phyloP scores from a whole-genome alignment of 2,888 invertebrate species.

The Nephrocerus scutellatus region DNA sequence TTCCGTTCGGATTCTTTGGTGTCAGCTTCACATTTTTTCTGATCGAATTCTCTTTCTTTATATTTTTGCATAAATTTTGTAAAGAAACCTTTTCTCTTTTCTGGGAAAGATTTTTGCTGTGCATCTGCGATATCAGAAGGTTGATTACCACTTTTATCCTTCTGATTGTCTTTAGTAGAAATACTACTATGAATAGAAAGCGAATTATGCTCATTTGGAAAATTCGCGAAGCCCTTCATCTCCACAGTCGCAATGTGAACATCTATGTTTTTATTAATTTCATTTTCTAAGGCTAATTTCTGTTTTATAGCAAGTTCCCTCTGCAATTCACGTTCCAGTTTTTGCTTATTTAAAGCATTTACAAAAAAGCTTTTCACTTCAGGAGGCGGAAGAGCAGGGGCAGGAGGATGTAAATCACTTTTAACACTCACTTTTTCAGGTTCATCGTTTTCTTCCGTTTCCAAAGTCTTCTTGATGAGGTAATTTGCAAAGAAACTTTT shows the following conservation, averaged over 20 bases:
- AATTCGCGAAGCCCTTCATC: neutral
- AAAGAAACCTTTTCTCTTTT: conserved; percentile 3
- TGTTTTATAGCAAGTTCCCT: neutral
- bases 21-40: neutral
- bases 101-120: neutral
- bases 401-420: too few species aligned
- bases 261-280: neutral
- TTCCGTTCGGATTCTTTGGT: too few species aligned
- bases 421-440: conserved; percentile 1
- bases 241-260: neutral
- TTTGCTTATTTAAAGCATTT: conserved; percentile 18
- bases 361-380: conserved; percentile 21
- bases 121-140: conserved; percentile 3
- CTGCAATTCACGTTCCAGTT: neutral
- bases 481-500: conserved; percentile 31
- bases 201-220: too few species aligned
- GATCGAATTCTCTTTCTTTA: neutral
- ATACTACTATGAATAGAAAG: too few species aligned
- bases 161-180: neutral
- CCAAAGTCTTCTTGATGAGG: conserved; percentile 9
- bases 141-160: conserved; percentile 9
- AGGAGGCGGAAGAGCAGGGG: too few species aligned
- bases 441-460: neutral
- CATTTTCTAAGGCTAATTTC: conserved; percentile 3
- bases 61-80: neutral